Evolutionary conservation across 1,140 invertebrate species (phyloP).

Genomic region (Meloidogyne exigua): DNA sequence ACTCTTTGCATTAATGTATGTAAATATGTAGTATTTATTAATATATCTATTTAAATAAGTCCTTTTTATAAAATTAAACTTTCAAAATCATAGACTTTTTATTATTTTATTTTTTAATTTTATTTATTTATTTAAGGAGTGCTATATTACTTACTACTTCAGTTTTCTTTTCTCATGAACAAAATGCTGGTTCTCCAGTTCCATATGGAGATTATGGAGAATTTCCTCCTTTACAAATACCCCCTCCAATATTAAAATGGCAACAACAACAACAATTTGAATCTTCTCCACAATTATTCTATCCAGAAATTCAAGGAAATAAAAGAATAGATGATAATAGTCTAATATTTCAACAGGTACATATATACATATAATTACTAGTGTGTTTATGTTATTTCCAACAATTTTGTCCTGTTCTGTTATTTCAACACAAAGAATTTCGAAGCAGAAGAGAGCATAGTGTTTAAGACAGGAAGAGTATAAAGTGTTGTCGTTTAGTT

Average conservation of each 20-base stretch:
- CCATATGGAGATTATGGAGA: neutral
- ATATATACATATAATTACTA: too few species aligned
- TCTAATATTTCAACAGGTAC: neutral
- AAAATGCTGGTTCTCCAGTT: constrained; percentile 4
- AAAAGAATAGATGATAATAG: neutral
- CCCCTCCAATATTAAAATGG: constrained; percentile 15
- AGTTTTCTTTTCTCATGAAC: constrained; percentile 12
- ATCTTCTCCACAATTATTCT: neutral
- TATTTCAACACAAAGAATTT: too few species aligned
- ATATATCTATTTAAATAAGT: neutral
- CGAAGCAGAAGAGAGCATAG: too few species aligned
- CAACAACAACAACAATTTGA: constrained; percentile 29
- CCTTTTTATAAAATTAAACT: too few species aligned
- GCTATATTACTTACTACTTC: constrained; percentile 12
- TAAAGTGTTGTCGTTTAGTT: too few species aligned
- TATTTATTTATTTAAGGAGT: neutral
- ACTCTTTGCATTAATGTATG: constrained; percentile 49
- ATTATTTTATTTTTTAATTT: neutral
- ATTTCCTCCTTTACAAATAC: neutral
- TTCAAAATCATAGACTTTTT: too few species aligned
- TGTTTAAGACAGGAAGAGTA: too few species aligned
- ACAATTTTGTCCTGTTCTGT: too few species aligned
- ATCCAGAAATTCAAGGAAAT: neutral
- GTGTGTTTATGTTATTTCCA: too few species aligned
- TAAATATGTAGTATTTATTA: too few species aligned